These are phyloP conservation scores for Chromis chromis DNA, from an alignment of 2,797 vertebrate species.

Conservation along the genomic window DNA sequence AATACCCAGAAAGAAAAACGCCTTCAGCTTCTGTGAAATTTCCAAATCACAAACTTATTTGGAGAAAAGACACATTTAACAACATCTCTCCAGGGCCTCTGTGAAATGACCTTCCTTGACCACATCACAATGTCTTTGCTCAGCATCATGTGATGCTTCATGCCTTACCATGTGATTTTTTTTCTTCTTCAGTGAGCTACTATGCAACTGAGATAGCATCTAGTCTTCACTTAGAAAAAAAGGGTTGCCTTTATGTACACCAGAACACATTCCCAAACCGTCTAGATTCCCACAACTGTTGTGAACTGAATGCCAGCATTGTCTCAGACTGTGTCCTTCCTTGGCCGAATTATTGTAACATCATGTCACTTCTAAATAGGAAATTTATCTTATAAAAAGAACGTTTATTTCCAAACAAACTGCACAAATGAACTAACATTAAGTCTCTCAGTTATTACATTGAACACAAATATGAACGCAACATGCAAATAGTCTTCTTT, in stretches of 20 bases:
- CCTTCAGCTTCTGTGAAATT: constrained; percentile 7
- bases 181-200: constrained; percentile 38
- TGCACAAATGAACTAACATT: background rate
- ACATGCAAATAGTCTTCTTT: no score
- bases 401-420: background rate
- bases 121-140: constrained; percentile 49
- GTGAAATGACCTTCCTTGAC: constrained; percentile 41
- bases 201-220: constrained; percentile 53
- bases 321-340: constrained; percentile 25
- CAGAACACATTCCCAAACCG: constrained; percentile 35
- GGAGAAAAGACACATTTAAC: constrained; percentile 28
- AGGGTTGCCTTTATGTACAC: constrained; percentile 39
- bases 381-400: background rate
- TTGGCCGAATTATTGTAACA: background rate
- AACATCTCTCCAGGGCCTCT: constrained; percentile 31
- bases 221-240: constrained; percentile 32
- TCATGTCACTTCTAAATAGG: background rate
- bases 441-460: background rate
- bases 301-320: constrained; percentile 53
- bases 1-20: background rate
- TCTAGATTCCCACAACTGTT: constrained; percentile 18
- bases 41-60: constrained; percentile 6
- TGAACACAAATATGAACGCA: no score
- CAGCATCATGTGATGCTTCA: constrained; percentile 65
- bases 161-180: constrained; percentile 65